A percentile compares a stretch with the other conserved stretches of the same genome.
These are phyloP conservation scores for Cactoblastis cactorum DNA, from an alignment of 2,888 invertebrate genomes.

Conservation along the genomic window DNA sequence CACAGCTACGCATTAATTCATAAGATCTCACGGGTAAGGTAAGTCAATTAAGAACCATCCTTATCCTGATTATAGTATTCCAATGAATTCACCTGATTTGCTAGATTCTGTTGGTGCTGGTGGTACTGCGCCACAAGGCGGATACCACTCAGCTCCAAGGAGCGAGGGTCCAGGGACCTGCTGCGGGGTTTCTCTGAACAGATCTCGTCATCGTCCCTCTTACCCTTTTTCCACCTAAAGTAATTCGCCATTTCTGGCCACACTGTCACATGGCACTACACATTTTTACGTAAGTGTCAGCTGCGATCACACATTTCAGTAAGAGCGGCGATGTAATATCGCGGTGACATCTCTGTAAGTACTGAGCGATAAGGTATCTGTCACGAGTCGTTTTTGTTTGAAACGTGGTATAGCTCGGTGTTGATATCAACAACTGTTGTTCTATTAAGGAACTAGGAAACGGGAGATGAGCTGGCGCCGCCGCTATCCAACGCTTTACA, in stretches of 20 bases:
- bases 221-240: constrained; percentile 84
- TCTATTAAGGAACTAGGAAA: constrained; percentile 42
- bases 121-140: constrained; percentile 77
- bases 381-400: constrained; percentile 70
- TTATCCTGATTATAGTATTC: not conserved
- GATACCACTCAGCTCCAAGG: constrained; percentile 84
- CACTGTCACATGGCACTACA: constrained; percentile 24
- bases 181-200: constrained; percentile 83
- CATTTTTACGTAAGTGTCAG: constrained; percentile 13
- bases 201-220: constrained; percentile 77
- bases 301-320: constrained; percentile 34
- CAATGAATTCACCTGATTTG: constrained; percentile 13
- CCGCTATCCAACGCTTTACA: not conserved
- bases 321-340: constrained; percentile 43
- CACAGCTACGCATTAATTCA: no score
- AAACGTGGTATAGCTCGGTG: constrained; percentile 42
- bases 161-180: constrained; percentile 85
- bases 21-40: no score
- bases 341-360: constrained; percentile 60
- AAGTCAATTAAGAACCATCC: no score
- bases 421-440: constrained; percentile 37
- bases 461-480: constrained; percentile 24
- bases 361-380: constrained; percentile 67
- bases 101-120: constrained; percentile 46
- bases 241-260: constrained; percentile 80